phyloP scores from a whole-genome alignment of 2,113 vertebrate genomes.

The Pseudois nayaur region DNA sequence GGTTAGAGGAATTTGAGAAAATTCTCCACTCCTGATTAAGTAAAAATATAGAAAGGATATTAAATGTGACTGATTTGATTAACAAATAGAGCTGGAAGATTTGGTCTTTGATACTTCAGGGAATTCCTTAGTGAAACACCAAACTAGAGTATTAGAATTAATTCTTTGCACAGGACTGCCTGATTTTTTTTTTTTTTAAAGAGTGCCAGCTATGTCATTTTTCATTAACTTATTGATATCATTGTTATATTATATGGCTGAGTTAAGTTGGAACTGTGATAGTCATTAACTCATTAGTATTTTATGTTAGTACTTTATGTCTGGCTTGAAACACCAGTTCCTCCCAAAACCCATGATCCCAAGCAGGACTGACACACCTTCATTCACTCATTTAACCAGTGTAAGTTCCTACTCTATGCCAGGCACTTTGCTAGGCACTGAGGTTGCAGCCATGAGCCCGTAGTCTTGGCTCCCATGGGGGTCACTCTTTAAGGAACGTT shows the following conservation, averaged over 20 bases:
- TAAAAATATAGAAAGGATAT: not conserved
- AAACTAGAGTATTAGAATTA: not conserved
- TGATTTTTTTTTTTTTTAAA: not conserved
- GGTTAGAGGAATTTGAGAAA: not conserved
- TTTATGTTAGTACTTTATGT: not conserved
- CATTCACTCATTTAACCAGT: not conserved
- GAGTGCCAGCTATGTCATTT: not conserved
- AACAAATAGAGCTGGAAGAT: conserved; percentile 22
- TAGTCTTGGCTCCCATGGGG: not conserved
- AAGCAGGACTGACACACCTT: not conserved
- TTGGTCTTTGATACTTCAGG: not conserved
- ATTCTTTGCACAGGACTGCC: not conserved
- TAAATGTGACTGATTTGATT: conserved; percentile 35
- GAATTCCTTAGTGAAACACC: conserved; percentile 25
- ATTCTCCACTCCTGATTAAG: not conserved
- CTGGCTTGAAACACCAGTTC: not conserved
- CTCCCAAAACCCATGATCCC: not conserved
- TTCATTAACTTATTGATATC: not conserved
- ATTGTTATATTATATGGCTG: not conserved
- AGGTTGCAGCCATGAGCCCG: not conserved
- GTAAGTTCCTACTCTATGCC: not conserved
- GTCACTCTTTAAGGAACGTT: not conserved
- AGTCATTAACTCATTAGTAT: not conserved
- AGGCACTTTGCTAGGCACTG: not conserved
- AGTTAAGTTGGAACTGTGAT: not conserved